Evolutionary conservation across 2,113 vertebrate species (phyloP).

Genomic region (Pimephales promelas): DNA sequence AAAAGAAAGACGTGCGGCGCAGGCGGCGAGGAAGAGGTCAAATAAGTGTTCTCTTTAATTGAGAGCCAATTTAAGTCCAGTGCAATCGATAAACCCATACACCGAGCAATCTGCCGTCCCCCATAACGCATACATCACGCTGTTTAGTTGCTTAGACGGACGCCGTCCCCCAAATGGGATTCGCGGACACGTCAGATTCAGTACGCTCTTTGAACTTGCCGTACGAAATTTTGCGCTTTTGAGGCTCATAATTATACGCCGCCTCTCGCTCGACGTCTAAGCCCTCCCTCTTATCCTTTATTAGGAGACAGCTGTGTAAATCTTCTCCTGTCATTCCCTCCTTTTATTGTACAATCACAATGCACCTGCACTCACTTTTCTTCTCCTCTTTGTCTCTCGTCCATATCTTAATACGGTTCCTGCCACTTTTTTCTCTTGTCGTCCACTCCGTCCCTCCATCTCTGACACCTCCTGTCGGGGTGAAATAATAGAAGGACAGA

Average conservation of each 20-base stretch:
- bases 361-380: conserved; percentile 33
- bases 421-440: conserved; percentile 41
- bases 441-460: conserved; percentile 27
- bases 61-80: conserved; percentile 77
- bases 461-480: conserved; percentile 5
- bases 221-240: not conserved
- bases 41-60: conserved; percentile 76
- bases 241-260: conserved; percentile 40
- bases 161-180: conserved; percentile 58
- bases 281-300: conserved; percentile 51
- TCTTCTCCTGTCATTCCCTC: conserved; percentile 49
- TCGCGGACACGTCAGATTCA: conserved; percentile 23
- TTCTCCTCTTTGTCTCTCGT: conserved; percentile 25
- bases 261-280: conserved; percentile 46
- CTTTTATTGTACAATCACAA: conserved; percentile 56
- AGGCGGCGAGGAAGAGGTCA: conserved; percentile 68
- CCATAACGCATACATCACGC: conserved; percentile 58
- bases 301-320: conserved; percentile 57
- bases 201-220: conserved; percentile 27
- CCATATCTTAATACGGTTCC: conserved; percentile 30
- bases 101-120: conserved; percentile 58
- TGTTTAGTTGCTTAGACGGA: conserved; percentile 44
- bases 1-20: conserved; percentile 56
- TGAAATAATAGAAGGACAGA: conserved; percentile 45
- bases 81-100: conserved; percentile 74